Evolutionary conservation across 2,888 invertebrate genomes (phyloP), one percentile per base, ranked within the genome.

Genomic region (Drosophila niveifrons): DNA sequence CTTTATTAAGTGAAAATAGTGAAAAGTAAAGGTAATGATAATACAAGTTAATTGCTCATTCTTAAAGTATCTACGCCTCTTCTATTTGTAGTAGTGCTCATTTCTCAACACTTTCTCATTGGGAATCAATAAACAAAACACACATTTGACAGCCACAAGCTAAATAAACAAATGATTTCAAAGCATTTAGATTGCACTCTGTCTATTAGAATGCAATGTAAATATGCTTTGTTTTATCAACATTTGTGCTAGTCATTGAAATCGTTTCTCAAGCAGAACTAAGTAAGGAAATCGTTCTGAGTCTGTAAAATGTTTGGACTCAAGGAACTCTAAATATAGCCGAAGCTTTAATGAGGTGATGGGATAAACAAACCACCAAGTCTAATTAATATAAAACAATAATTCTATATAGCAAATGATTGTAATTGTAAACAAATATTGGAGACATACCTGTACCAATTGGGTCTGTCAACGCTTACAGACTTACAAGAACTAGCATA

Each of bases 401-500:
- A n/a, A 11, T 36, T 36, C 4, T 36, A 11, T 36, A n/a, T 36
- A 4, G 39, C 15, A 41, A 15, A 13, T 41, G 7, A 15, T 15
- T 2, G 1, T 0, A 7, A 41, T n/a, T n/a, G 3, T 36, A 8
- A 8, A 39, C 8, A 41, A 13, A 8, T 1, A n/a, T 55, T 34
- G 3, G 6, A 15, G 23, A 46, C 72, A 31, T 57, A 75, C 75
- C 78, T 50, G 51, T 28, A 46, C 39, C 15, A 46, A 34, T 7
- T 51, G 64, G 36, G 64, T 34, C 55, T 18, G 44, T 13, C 10
- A 15, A 7, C 65, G 18, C 23, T 17, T 41, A 31, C 43, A 36
- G 64, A 78, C 75, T 52, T 18, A 51, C 55, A 52, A 39, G 29
- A 64, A 58, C 61, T 78, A 7, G 4, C 36, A 41, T 31, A 31